These are phyloP conservation scores for Apis florea DNA, from an alignment of 1,140 invertebrate genomes.

Conservation along the genomic window DNA sequence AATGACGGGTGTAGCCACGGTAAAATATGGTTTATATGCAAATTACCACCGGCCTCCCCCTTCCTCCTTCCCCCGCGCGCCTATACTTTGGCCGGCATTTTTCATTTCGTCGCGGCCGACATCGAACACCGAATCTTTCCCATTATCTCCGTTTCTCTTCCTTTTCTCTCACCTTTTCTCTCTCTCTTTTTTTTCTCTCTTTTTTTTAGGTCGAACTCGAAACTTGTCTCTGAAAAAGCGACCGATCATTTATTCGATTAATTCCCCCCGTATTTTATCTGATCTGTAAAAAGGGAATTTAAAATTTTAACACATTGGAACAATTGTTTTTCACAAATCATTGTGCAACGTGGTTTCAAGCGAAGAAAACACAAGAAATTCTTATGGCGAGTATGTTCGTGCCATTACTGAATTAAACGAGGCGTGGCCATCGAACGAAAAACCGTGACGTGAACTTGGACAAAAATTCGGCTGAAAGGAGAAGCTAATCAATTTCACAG, in stretches of 20 bases:
- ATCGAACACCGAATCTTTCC: background rate
- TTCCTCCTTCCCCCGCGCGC: too few species aligned
- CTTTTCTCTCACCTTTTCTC: background rate
- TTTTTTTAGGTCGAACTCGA: background rate
- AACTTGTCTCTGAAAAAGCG: too few species aligned
- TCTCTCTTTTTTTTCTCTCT: background rate
- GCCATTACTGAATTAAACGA: too few species aligned
- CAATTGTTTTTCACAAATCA: too few species aligned
- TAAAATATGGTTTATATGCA: slow-evolving; percentile 61
- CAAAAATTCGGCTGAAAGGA: background rate
- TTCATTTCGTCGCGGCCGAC: slow-evolving; percentile 17
- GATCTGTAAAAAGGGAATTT: too few species aligned
- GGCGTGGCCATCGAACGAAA: background rate
- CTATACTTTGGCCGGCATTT: slow-evolving; percentile 8
- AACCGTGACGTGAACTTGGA: background rate
- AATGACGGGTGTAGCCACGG: slow-evolving; percentile 44
- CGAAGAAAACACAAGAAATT: too few species aligned
- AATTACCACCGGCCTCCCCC: slow-evolving; percentile 46
- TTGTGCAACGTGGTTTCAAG: too few species aligned
- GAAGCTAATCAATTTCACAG: slow-evolving; percentile 32
- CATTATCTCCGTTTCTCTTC: background rate
- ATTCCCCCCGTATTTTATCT: too few species aligned
- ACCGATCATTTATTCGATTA: too few species aligned
- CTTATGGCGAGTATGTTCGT: too few species aligned
- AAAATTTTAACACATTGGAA: too few species aligned